These are phyloP conservation scores for Gracilinanus agilis DNA, from an alignment of 2,113 vertebrate species.

Conservation along the genomic window DNA sequence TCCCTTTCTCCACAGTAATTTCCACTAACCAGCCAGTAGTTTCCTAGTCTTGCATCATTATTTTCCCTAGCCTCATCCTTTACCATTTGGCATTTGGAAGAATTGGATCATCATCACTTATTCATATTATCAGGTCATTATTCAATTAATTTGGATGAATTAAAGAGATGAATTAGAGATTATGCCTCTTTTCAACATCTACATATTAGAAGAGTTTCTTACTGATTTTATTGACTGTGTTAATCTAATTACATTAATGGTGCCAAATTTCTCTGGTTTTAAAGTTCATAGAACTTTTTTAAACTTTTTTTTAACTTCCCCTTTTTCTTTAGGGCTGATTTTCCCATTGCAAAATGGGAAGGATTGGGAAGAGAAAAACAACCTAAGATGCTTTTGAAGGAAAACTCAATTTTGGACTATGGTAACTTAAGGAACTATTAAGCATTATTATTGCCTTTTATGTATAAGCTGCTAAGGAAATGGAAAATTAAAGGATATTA, in stretches of 20 bases:
- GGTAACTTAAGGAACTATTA: neutral
- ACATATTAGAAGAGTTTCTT: neutral
- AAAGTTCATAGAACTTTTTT: neutral
- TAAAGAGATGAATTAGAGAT: neutral
- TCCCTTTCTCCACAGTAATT: neutral
- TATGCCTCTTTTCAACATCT: neutral
- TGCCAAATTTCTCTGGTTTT: neutral
- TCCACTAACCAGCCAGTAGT: neutral
- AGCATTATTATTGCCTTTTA: neutral
- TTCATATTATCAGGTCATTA: neutral
- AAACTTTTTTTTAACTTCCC: too few species aligned
- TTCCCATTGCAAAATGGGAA: neutral
- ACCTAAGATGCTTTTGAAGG: neutral
- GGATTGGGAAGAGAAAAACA: neutral
- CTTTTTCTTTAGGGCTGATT: neutral
- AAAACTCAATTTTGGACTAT: neutral
- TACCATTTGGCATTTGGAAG: neutral
- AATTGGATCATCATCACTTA: neutral
- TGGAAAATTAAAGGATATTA: neutral
- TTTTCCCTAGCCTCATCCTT: neutral
- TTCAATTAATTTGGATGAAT: neutral
- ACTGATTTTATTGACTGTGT: neutral
- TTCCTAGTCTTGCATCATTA: neutral
- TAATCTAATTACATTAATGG: neutral
- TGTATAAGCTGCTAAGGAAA: neutral